A percentile compares a stretch with the other conserved stretches of the same genome.
Evolutionary conservation across 2,797 vertebrate genomes (phyloP).

Genomic region (Rhinogobio ventralis): DNA sequence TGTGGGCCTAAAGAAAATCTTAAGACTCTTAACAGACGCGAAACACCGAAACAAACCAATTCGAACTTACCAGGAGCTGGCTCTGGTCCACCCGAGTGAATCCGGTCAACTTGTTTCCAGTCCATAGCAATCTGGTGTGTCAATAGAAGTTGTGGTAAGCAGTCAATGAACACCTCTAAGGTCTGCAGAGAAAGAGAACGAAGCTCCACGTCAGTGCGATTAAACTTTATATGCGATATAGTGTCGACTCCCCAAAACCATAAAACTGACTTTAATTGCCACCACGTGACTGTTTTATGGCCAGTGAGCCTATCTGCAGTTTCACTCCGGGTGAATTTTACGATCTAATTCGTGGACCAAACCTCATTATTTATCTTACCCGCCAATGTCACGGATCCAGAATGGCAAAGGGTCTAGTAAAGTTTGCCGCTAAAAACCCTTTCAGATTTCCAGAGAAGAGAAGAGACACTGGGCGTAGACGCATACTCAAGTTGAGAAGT

Average conservation of each 20-base stretch:
- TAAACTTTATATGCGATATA: constrained; percentile 99
- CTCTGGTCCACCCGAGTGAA: constrained; percentile 79
- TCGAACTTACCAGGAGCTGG: constrained; percentile 89
- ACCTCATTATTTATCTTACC: constrained; percentile 96
- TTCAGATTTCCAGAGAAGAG: constrained; percentile 82
- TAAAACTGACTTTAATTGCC: constrained; percentile 99
- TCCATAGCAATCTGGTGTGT: constrained; percentile 74
- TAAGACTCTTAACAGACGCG: background rate
- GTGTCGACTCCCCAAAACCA: constrained; percentile 99
- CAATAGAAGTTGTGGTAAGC: constrained; percentile 84
- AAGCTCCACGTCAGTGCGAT: constrained; percentile 96
- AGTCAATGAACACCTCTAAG: constrained; percentile 88
- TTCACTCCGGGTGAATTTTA: constrained; percentile 97
- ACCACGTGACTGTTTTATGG: constrained; percentile 99
- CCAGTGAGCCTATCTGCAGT: constrained; percentile 99
- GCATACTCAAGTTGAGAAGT: constrained; percentile 83
- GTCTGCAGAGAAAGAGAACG: constrained; percentile 95
- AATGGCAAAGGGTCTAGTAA: constrained; percentile 89
- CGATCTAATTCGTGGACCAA: constrained; percentile 99
- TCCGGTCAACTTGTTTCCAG: constrained; percentile 62
- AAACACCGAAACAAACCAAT: constrained; percentile 54
- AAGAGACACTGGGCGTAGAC: constrained; percentile 81
- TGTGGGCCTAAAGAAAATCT: background rate
- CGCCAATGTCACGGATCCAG: constrained; percentile 96
- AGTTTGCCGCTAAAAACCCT: constrained; percentile 95